Conservation (phyloP, 1,140 invertebrate species). For the Pseudomyrmex sp. region DNA sequence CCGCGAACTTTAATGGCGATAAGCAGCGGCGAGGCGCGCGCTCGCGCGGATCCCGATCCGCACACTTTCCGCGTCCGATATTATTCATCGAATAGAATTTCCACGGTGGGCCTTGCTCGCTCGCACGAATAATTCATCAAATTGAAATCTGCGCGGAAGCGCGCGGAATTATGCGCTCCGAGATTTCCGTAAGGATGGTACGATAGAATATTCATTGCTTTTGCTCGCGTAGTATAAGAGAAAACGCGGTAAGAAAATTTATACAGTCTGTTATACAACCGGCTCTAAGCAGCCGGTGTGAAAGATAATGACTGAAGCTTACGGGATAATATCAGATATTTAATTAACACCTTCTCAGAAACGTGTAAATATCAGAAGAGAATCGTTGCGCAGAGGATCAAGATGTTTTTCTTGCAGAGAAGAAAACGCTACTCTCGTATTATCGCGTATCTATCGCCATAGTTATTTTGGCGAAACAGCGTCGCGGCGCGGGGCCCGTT, state of each 20-base stretch:
- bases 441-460: slow-evolving; percentile 75
- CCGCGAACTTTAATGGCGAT: slow-evolving; percentile 61
- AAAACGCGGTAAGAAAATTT: slow-evolving; percentile 33
- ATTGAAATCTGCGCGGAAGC: slow-evolving; percentile 37
- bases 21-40: slow-evolving; percentile 18
- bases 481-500: slow-evolving; percentile 18
- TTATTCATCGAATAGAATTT: slow-evolving; percentile 50
- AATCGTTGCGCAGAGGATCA: neutral
- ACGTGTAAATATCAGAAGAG: neutral
- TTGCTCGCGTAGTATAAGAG: neutral
- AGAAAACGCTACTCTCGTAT: slow-evolving; percentile 65
- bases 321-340: slow-evolving; percentile 2
- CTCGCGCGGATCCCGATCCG: neutral
- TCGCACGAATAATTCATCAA: slow-evolving; percentile 53
- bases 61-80: slow-evolving; percentile 38
- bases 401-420: neutral
- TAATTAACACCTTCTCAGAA: neutral
- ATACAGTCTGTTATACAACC: neutral
- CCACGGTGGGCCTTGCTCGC: slow-evolving; percentile 3
- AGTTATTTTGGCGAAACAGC: slow-evolving; percentile 63
- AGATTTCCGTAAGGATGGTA: slow-evolving; percentile 41
- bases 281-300: neutral
- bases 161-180: slow-evolving; percentile 14
- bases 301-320: neutral
- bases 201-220: slow-evolving; percentile 53